Evolutionary conservation across 2,888 invertebrate genomes (phyloP), one percentile per base, ranked within the genome.

Genomic region (Acrocyrtus sp.): DNA sequence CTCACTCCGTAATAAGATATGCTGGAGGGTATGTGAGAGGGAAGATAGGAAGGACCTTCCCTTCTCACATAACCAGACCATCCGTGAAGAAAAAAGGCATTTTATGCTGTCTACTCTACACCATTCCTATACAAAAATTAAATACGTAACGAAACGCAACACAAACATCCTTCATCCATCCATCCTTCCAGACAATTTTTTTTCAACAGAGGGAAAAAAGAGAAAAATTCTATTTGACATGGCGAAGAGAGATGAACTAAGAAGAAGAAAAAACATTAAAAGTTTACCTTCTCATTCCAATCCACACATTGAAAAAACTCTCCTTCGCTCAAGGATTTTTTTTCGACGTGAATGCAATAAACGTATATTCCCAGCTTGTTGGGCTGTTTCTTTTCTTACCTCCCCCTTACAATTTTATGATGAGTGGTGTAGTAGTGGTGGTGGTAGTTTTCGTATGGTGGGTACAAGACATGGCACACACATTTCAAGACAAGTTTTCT

Each of bases 61-160:
- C 67, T 67, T 67, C 51, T 29, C 48, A 58, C 58, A 67, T 58
- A 57, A 67, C n/a, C 67, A 67, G 51, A 43, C 67, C 58, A 67
- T 67, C 48, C 58, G 58, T 58, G 43, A 58, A 57, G 58, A 67
- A 41, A 65, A 65, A 29, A 45, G 3, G 17, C 34, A 29, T 27
- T 5, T 45, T 45, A 45, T 58, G 26, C 22, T 61, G n/a, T n/a
- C n/a, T n/a, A n/a, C n/a, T n/a, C n/a, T n/a, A n/a, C n/a, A n/a
- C n/a, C n/a, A n/a, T n/a, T n/a, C n/a, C n/a, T 50, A 47, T 19
- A 8, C 48, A 50, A 34, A 27, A 61, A 39, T 61, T 26, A 47
- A 61, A 26, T 24, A n/a, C n/a, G n/a, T n/a, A 24, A 19, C 6
- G 53, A 27, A 34, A 17, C 10, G 19, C 5, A 10, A 21, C n/a